Evolutionary conservation across 2,797 vertebrate genomes (phyloP).

Genomic region (Sebastes itinus): DNA sequence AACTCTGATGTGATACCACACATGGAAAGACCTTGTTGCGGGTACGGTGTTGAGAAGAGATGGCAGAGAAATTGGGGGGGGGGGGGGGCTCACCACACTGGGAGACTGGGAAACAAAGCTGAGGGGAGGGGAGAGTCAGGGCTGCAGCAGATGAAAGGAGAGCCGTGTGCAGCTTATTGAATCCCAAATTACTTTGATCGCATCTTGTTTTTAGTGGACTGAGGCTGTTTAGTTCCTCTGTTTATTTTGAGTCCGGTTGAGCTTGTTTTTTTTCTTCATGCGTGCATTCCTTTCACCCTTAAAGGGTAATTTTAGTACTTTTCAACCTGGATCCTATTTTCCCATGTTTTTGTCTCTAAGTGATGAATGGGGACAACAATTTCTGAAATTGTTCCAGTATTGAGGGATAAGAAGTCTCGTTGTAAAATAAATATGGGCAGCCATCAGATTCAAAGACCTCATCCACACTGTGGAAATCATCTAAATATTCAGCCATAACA

Average conservation of each 20-base stretch:
- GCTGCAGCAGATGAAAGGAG: slow-evolving; percentile 9
- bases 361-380: too few species aligned
- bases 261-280: neutral
- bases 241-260: neutral
- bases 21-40: slow-evolving; percentile 13
- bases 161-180: neutral
- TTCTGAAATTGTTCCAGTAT: too few species aligned
- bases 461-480: too few species aligned
- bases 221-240: neutral
- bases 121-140: neutral
- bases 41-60: neutral
- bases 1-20: neutral
- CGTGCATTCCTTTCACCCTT: neutral
- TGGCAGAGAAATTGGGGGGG: neutral
- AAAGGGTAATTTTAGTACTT: neutral
- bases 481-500: too few species aligned
- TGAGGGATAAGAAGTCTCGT: too few species aligned
- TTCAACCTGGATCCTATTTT: too few species aligned
- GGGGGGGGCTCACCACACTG: neutral
- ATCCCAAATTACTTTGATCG: slow-evolving; percentile 35
- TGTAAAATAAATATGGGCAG: accelerated
- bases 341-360: too few species aligned
- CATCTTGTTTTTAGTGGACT: slow-evolving; percentile 2
- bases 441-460: too few species aligned
- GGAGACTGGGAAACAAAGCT: slow-evolving; percentile 1